Conservation (phyloP, 2,888 invertebrate genomes). For the Criorhina ranunculi region DNA sequence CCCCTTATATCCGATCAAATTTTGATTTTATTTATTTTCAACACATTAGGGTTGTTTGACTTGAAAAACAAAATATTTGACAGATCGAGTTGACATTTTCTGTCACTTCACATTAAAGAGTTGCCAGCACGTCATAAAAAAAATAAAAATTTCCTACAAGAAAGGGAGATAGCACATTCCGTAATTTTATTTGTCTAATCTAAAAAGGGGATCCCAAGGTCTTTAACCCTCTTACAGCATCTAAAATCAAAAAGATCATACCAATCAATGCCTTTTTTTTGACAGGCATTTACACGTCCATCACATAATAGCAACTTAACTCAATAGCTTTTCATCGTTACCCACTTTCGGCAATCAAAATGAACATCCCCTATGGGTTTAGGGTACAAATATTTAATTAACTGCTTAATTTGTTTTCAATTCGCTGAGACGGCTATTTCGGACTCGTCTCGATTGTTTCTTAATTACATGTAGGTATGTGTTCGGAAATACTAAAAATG, state of each 20-base stretch:
- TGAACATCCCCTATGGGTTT: conserved; percentile 28
- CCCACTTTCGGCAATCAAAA: not conserved
- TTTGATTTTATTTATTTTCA: too few species aligned
- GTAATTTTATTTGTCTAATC: too few species aligned
- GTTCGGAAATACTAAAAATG: not conserved
- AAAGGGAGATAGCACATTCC: too few species aligned
- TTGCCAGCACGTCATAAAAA: too few species aligned
- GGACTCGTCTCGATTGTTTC: conserved; percentile 2
- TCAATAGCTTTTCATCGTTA: conserved; percentile 2
- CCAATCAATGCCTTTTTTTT: conserved; percentile 27
- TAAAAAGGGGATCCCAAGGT: conserved; percentile 1
- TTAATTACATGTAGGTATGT: not conserved
- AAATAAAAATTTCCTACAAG: too few species aligned
- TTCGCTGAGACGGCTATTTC: not conserved
- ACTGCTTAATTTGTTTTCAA: conserved; percentile 22
- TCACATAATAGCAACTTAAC: conserved; percentile 6
- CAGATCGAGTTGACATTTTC: too few species aligned
- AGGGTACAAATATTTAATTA: conserved; percentile 8
- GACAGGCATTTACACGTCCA: conserved; percentile 11
- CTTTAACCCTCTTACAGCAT: not conserved
- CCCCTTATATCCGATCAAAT: too few species aligned
- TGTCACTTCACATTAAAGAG: too few species aligned
- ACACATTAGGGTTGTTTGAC: too few species aligned
- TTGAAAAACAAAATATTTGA: too few species aligned
- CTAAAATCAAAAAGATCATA: not conserved